Conservation (phyloP, 1,140 invertebrate species). For the Drosophila yakuba region DNA sequence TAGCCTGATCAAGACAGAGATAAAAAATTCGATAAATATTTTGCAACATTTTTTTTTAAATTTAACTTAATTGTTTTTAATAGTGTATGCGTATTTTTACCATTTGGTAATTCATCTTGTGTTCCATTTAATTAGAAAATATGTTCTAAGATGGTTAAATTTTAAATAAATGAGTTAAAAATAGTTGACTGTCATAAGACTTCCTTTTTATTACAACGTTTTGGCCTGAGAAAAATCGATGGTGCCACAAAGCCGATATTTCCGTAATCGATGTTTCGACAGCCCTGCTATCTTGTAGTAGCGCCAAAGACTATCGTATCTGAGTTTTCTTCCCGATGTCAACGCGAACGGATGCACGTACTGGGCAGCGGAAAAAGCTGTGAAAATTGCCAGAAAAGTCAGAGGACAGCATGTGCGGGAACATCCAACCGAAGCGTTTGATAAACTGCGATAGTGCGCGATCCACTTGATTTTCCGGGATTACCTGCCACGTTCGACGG, state of each 20-base stretch:
- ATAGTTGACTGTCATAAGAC: no score
- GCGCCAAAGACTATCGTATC: slow-evolving; percentile 1
- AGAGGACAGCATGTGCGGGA: slow-evolving; percentile 28
- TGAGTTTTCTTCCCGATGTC: slow-evolving; percentile 11
- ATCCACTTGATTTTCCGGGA: background rate
- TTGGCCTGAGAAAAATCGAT: background rate
- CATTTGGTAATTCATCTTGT: no score
- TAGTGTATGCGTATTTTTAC: no score
- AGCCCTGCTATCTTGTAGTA: background rate
- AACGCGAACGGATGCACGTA: slow-evolving; percentile 13
- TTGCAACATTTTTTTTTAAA: no score
- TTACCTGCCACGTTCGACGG: background rate
- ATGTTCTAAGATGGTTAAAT: no score
- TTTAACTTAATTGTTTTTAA: no score
- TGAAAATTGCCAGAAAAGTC: slow-evolving; percentile 24
- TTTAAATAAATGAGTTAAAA: no score
- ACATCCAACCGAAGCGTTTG: background rate
- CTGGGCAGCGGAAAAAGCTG: slow-evolving; percentile 17
- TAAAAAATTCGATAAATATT: no score
- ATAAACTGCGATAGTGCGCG: slow-evolving; percentile 20
- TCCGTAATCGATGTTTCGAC: background rate
- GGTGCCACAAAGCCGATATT: background rate
- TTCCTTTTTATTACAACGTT: no score
- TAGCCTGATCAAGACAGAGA: no score
- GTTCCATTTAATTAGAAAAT: no score